Conservation (phyloP, 2,797 vertebrate genomes). For the Halcyon smyrnensis region DNA sequence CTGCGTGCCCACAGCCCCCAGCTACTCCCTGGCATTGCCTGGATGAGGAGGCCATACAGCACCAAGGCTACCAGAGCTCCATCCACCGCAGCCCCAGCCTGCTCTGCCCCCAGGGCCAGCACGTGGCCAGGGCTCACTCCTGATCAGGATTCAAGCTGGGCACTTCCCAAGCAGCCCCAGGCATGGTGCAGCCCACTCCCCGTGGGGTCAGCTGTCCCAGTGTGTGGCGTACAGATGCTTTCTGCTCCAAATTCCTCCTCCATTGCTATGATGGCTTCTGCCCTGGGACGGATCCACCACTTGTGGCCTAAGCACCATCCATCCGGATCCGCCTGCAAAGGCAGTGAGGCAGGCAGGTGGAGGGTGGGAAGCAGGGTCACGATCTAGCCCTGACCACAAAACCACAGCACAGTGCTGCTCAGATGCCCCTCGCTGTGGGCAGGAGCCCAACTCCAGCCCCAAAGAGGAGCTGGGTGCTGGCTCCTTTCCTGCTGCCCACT, state of each 20-base stretch:
- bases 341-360: neutral
- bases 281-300: fast-evolving
- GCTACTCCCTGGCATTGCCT: neutral
- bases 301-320: neutral
- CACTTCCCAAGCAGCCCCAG: neutral
- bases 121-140: fast-evolving
- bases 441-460: neutral
- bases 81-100: neutral
- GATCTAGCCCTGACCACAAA: neutral
- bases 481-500: neutral
- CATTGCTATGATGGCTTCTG: fast-evolving
- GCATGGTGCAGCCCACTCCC: fast-evolving
- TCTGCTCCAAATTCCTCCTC: neutral
- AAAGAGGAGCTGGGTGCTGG: neutral
- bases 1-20: neutral
- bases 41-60: neutral
- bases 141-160: neutral
- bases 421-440: fast-evolving
- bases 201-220: fast-evolving
- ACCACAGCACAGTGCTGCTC: neutral
- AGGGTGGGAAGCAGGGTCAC: neutral
- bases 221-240: fast-evolving
- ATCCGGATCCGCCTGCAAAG: neutral
- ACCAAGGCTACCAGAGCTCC: fast-evolving
- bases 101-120: fast-evolving